Evolutionary conservation across 1,140 invertebrate species (phyloP).

Genomic region (Philotrypesis tridentata): DNA sequence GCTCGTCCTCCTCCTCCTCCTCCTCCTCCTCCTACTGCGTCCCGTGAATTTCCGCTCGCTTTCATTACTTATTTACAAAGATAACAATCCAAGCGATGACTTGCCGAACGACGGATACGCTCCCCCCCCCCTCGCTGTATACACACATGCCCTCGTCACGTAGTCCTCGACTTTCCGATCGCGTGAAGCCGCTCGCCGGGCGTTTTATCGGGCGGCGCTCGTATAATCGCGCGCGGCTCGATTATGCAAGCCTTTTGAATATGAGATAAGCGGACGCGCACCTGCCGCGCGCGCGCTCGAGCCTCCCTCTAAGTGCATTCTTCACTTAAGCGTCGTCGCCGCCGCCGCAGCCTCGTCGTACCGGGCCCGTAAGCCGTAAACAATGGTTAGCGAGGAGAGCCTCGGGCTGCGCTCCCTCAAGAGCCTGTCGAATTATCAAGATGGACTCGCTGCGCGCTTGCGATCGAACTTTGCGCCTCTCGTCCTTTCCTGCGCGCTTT

Average conservation of each 20-base stretch:
- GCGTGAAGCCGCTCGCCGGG: too few relatives aligned
- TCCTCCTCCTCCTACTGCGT: too few relatives aligned
- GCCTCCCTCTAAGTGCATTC: conserved; percentile 55
- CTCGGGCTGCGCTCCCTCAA: not conserved
- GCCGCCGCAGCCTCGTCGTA: conserved; percentile 15
- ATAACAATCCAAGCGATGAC: not conserved
- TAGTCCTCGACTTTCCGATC: not conserved
- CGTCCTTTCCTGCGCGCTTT: too few relatives aligned
- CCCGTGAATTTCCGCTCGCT: too few relatives aligned
- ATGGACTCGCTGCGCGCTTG: conserved; percentile 54
- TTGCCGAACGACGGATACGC: not conserved
- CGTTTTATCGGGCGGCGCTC: not conserved
- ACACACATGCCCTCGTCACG: not conserved
- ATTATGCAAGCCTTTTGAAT: conserved; percentile 41
- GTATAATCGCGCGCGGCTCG: conserved; percentile 32
- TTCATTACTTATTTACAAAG: not conserved
- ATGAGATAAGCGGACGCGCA: conserved; percentile 46
- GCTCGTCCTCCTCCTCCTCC: too few relatives aligned
- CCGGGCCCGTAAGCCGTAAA: conserved; percentile 64
- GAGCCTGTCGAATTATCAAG: conserved; percentile 66
- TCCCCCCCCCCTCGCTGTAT: too few relatives aligned
- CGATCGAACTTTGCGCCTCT: not conserved
- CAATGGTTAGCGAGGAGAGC: conserved; percentile 60
- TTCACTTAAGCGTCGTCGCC: conserved; percentile 50
- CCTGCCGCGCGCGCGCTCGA: conserved; percentile 36